Percentiles rank a stretch among this genome's conserved stretches.
These are phyloP conservation scores for Mesaphorura yosii DNA, from an alignment of 1,140 invertebrate genomes.

Conservation along the genomic window DNA sequence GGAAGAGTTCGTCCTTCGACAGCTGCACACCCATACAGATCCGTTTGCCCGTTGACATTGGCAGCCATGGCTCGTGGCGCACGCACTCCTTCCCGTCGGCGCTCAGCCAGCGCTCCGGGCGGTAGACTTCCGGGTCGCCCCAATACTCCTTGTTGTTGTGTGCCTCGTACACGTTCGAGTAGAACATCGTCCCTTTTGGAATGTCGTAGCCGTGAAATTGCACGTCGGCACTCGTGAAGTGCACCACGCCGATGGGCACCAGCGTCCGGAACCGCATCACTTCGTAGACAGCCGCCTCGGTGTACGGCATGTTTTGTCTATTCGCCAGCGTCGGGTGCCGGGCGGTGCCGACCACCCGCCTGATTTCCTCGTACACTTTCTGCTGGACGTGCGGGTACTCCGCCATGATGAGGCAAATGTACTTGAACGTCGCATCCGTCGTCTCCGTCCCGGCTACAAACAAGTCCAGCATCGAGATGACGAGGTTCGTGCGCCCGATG, in stretches of 20 bases:
- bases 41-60: slow-evolving; percentile 43
- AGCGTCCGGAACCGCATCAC: slow-evolving; percentile 9
- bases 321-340: neutral
- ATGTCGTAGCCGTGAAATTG: slow-evolving; percentile 33
- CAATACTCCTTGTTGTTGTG: slow-evolving; percentile 37
- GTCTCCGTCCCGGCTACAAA: neutral
- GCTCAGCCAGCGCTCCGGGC: slow-evolving; percentile 39
- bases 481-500: neutral
- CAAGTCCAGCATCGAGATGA: neutral
- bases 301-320: slow-evolving; percentile 25
- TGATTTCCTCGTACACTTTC: neutral
- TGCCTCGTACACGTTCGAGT: slow-evolving; percentile 38
- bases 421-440: neutral
- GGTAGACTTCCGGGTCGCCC: slow-evolving; percentile 36
- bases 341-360: neutral
- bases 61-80: slow-evolving; percentile 76
- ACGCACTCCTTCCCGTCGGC: slow-evolving; percentile 47
- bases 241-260: slow-evolving; percentile 6
- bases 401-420: neutral
- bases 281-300: slow-evolving; percentile 18
- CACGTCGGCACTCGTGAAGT: slow-evolving; percentile 20
- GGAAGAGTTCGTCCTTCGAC: slow-evolving; percentile 1
- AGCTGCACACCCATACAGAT: neutral
- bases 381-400: neutral
- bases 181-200: slow-evolving; percentile 35